These are phyloP conservation scores for Eupithecia subfuscata DNA, from an alignment of 2,888 invertebrate species.

Conservation along the genomic window DNA sequence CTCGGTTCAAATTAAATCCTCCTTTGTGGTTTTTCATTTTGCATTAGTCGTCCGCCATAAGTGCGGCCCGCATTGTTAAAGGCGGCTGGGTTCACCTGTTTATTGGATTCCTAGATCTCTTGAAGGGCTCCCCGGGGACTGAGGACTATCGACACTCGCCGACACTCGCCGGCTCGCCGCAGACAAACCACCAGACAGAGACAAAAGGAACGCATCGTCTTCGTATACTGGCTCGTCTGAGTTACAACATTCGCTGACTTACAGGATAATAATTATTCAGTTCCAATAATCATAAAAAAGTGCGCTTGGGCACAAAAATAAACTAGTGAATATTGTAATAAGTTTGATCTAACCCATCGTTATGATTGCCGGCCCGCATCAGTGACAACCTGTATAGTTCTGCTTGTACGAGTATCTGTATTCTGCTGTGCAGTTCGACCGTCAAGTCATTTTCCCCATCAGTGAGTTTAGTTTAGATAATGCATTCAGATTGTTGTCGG, in stretches of 20 bases:
- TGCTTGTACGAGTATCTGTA: too few species aligned
- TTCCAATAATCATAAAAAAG: neutral
- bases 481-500: slow-evolving; percentile 17
- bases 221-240: neutral
- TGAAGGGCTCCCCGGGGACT: slow-evolving; percentile 28
- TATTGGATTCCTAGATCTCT: slow-evolving; percentile 32
- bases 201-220: neutral
- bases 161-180: neutral
- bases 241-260: neutral
- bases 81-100: slow-evolving; percentile 23
- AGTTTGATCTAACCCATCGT: neutral
- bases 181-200: neutral
- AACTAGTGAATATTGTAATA: neutral
- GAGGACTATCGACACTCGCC: neutral
- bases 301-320: too few species aligned
- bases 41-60: neutral
- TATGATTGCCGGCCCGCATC: neutral
- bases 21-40: neutral
- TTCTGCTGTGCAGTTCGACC: slow-evolving; percentile 8
- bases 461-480: slow-evolving; percentile 28
- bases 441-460: slow-evolving; percentile 27
- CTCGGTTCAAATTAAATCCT: neutral
- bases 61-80: neutral
- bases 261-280: neutral
- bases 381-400: neutral